A percentile compares a stretch with the other conserved stretches of the same genome.
Evolutionary conservation across 2,113 vertebrate species (phyloP).

Genomic region (Oostethus manadensis): DNA sequence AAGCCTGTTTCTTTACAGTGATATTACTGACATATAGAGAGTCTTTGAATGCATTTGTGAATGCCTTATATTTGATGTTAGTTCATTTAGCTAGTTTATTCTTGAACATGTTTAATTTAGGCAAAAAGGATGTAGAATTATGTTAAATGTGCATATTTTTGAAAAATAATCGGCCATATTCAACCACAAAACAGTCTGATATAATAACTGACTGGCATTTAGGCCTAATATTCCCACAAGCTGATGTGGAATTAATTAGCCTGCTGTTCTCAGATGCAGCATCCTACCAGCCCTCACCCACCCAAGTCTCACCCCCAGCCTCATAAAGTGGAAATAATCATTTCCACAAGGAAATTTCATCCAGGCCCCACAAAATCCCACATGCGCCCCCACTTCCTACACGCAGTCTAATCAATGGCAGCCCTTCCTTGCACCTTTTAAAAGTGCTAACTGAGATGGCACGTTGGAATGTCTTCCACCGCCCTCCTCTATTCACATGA

Average conservation of each 20-base stretch:
- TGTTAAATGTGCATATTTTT: too few relatives aligned
- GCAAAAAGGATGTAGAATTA: too few relatives aligned
- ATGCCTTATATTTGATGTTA: too few relatives aligned
- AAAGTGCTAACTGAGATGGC: slow-evolving; percentile 32
- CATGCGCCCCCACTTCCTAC: not conserved
- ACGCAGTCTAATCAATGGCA: slow-evolving; percentile 11
- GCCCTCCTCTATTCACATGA: slow-evolving; percentile 25
- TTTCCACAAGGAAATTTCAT: slow-evolving; percentile 64
- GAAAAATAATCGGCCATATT: too few relatives aligned
- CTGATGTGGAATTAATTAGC: slow-evolving; percentile 84
- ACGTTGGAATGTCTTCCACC: slow-evolving; percentile 24
- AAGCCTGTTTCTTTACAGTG: too few relatives aligned
- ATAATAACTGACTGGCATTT: slow-evolving; percentile 71
- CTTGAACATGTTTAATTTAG: too few relatives aligned
- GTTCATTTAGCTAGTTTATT: too few relatives aligned
- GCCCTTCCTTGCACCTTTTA: slow-evolving; percentile 20
- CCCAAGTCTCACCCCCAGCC: slow-evolving; percentile 36
- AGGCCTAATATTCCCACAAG: slow-evolving; percentile 77
- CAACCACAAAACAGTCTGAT: too few relatives aligned
- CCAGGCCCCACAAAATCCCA: slow-evolving; percentile 19
- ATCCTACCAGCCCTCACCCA: slow-evolving; percentile 36
- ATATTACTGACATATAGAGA: too few relatives aligned
- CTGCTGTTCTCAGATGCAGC: slow-evolving; percentile 59
- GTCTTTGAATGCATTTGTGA: too few relatives aligned
- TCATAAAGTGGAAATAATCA: slow-evolving; percentile 65